Conservation (phyloP, 2,888 invertebrate species). For the Neuroscelio doddi region DNA sequence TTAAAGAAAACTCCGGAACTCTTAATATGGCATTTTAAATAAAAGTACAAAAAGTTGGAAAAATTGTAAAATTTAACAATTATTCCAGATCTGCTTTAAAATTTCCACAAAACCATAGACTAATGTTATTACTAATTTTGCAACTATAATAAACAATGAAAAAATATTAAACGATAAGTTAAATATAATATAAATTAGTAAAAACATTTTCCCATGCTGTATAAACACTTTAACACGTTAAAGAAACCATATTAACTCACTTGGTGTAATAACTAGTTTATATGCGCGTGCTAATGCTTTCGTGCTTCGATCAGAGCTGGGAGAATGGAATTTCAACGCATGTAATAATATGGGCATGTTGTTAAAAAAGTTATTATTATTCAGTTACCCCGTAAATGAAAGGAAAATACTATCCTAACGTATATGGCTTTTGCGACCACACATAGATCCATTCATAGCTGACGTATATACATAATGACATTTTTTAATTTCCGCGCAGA, state of each 20-base stretch:
- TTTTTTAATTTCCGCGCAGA: conserved; percentile 21
- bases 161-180: too few relatives aligned
- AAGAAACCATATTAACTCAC: conserved; percentile 12
- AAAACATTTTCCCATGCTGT: not conserved
- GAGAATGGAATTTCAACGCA: conserved; percentile 22
- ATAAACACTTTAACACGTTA: not conserved
- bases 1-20: conserved; percentile 32
- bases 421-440: not conserved
- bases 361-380: not conserved
- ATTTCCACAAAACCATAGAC: too few relatives aligned
- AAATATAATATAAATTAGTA: not conserved
- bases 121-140: too few relatives aligned
- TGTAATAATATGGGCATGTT: conserved; percentile 7
- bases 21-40: too few relatives aligned
- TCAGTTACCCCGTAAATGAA: not conserved
- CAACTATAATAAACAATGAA: too few relatives aligned
- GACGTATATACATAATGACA: conserved; percentile 7
- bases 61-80: not conserved
- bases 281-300: conserved; percentile 34
- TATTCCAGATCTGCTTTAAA: not conserved
- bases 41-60: conserved; percentile 1
- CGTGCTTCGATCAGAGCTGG: conserved; percentile 19
- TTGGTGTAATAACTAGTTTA: conserved; percentile 16
- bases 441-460: conserved; percentile 5
- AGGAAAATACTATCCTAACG: not conserved